Base-by-base conservation (phyloP, 2,888 invertebrate species). In the Caenorhabditis afra region DNA sequence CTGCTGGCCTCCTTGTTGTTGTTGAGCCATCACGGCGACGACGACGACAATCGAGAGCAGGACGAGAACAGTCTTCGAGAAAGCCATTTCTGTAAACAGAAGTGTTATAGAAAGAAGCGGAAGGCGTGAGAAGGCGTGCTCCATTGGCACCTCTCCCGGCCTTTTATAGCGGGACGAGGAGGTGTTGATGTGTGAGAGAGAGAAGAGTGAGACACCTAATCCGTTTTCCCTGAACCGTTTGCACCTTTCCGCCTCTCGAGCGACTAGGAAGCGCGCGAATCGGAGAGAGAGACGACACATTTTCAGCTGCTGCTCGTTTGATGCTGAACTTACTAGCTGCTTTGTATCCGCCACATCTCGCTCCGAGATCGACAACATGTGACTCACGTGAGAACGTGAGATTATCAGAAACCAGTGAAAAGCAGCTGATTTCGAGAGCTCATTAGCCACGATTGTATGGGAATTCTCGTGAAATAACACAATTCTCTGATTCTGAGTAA, bases 11-110 rank as follows among this genome's bases (percentile, higher is more conserved):
- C 53, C 61, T 47, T 29, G 61, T 29, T 29, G 61, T 29, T 52
- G 71, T 47, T 71, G 71, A 57, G 71, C 71, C 39, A 64, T 11
- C 11, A 71, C 57, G 23, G 71, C 70, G n/a, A 62, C 41, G n/a
- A 57, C 20, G n/a, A 44, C 57, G 57, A 64, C 45, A n/a, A 71
- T 29, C 39, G 62, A 71, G 35, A 71, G 62, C 41, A 71, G 62
- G n/a, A 64, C 49, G 16, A 71, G 62, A 41, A 57, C 23, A 11
- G 71, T 53, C 57, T 71, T 71, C 57, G 57, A 55, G 23, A 52
- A 1, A 22, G 57, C 57, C 57, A 57, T 57, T 41, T 50, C 64
- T 64, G 64, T 23, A 64, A 64, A 37, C 14, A 16, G 41, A 52
- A 58, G 23, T 8, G 59, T 22, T 39, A 41, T 11, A n/a, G 18